Conservation (phyloP, 2,888 invertebrate species). For the Abrostola triplasia region DNA sequence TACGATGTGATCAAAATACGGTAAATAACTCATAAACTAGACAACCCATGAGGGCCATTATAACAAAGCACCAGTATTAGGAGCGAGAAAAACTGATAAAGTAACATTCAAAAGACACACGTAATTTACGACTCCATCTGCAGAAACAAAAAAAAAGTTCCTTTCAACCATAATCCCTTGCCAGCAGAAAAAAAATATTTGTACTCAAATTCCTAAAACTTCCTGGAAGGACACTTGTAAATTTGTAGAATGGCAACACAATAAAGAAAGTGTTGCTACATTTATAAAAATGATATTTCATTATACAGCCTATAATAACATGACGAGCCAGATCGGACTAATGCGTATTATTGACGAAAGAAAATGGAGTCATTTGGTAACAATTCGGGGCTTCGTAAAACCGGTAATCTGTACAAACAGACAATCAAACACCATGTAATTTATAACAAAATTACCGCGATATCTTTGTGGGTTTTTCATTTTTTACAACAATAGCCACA, state of each 20-base stretch:
- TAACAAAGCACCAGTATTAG: conserved; percentile 52
- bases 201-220: conserved; percentile 49
- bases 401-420: conserved; percentile 84
- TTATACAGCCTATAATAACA: conserved; percentile 78
- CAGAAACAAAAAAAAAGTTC: conserved; percentile 53
- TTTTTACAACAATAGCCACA: conserved; percentile 71
- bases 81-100: conserved; percentile 48
- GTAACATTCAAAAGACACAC: conserved; percentile 50
- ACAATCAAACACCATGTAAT: conserved; percentile 83
- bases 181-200: conserved; percentile 50
- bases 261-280: conserved; percentile 69
- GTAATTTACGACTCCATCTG: conserved; percentile 56
- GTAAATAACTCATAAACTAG: conserved; percentile 20
- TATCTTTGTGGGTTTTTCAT: conserved; percentile 75
- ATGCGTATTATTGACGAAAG: conserved; percentile 82
- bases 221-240: conserved; percentile 60
- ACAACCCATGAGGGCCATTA: conserved; percentile 28
- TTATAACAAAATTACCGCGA: conserved; percentile 84
- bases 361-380: conserved; percentile 85
- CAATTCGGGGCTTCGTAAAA: conserved; percentile 78
- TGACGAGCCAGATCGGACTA: conserved; percentile 75
- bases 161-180: conserved; percentile 49
- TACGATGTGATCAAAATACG: background rate
- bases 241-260: conserved; percentile 54
- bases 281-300: conserved; percentile 76